These are phyloP conservation scores for Atta cephalotes DNA, from an alignment of 1,140 invertebrate species.

Conservation along the genomic window DNA sequence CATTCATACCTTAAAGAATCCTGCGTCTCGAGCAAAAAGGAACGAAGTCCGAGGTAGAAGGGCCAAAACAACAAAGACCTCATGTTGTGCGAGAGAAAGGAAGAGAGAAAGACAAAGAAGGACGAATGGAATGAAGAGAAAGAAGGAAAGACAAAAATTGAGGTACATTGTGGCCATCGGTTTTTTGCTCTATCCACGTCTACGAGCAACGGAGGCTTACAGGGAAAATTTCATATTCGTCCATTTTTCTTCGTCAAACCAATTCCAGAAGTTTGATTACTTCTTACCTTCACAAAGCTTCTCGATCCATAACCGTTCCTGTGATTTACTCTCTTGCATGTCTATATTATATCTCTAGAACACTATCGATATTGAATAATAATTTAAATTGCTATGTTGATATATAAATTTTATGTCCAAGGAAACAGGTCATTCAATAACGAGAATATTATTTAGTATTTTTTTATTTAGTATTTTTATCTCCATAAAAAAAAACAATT, in stretches of 20 bases:
- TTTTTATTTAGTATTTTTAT: no score
- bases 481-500: no score
- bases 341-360: not conserved
- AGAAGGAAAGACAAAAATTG: slow-evolving; percentile 76
- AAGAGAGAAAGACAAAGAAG: slow-evolving; percentile 51
- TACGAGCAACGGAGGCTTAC: slow-evolving; percentile 68
- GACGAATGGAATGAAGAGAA: slow-evolving; percentile 45
- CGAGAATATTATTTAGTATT: no score
- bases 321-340: slow-evolving; percentile 14
- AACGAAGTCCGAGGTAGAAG: slow-evolving; percentile 59
- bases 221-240: slow-evolving; percentile 77
- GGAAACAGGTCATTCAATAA: no score
- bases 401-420: no score
- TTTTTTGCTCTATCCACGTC: slow-evolving; percentile 61
- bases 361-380: no score
- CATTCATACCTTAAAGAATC: slow-evolving; percentile 76
- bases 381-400: no score
- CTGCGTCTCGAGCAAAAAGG: slow-evolving; percentile 63
- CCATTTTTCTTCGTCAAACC: slow-evolving; percentile 70
- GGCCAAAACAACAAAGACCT: slow-evolving; percentile 61
- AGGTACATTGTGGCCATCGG: slow-evolving; percentile 76
- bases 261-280: slow-evolving; percentile 80
- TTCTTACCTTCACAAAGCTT: slow-evolving; percentile 70
- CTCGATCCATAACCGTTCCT: slow-evolving; percentile 25
- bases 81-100: slow-evolving; percentile 43